Conservation (phyloP, 2,888 invertebrate species). For the Rotaria magnacalcarata region DNA sequence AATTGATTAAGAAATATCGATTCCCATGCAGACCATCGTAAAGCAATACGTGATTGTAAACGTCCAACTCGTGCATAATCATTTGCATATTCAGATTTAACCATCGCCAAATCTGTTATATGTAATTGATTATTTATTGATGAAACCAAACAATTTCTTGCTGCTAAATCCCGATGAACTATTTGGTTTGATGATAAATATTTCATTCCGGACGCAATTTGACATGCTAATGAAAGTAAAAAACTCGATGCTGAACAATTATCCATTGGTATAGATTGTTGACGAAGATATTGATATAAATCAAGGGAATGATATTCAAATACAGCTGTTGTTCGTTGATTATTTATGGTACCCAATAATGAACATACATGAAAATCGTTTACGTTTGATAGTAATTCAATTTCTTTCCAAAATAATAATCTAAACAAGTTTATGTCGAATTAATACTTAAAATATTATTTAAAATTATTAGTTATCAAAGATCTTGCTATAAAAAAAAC, state of each 20-base stretch:
- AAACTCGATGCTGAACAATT: slow-evolving; percentile 49
- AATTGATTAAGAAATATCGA: slow-evolving; percentile 73
- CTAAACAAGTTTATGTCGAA: not conserved
- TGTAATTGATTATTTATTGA: slow-evolving; percentile 64
- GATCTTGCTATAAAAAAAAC: too few species aligned
- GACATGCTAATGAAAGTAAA: not conserved
- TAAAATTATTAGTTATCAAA: too few species aligned
- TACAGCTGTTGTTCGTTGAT: slow-evolving; percentile 14
- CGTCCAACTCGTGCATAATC: slow-evolving; percentile 71
- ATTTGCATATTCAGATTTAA: not conserved
- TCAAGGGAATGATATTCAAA: slow-evolving; percentile 10
- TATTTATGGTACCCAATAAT: not conserved
- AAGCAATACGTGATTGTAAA: slow-evolving; percentile 50
- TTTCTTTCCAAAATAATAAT: slow-evolving; percentile 25
- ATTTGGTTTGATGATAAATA: slow-evolving; percentile 77
- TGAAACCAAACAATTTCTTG: slow-evolving; percentile 73
- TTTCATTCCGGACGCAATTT: slow-evolving; percentile 75
- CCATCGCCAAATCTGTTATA: slow-evolving; percentile 69
- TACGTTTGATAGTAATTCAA: not conserved
- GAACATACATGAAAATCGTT: not conserved
- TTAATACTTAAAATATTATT: too few species aligned
- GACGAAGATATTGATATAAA: slow-evolving; percentile 25
- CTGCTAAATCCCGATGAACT: slow-evolving; percentile 77
- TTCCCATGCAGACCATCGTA: slow-evolving; percentile 87
- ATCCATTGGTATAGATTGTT: slow-evolving; percentile 50